Evolutionary conservation across 2,888 invertebrate species (phyloP), one percentile per base, ranked within the genome.

Genomic region (Lutraria lutraria): DNA sequence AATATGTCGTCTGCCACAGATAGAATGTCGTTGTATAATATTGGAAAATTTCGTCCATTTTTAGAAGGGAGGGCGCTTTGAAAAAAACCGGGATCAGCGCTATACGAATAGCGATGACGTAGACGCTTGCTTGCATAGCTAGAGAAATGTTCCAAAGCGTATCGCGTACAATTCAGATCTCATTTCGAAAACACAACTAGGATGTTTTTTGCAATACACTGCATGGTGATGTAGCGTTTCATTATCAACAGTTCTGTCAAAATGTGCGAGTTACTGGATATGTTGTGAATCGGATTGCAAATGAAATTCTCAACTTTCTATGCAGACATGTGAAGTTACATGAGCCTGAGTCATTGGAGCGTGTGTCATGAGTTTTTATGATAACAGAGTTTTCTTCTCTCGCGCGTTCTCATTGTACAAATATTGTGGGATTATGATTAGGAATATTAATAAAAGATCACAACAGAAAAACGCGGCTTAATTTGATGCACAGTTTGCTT

Each of bases 1-100:
- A 82, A 63, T 63, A 34, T 82, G 82, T 82, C 82, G 82, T 82
- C 82, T 82, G 82, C 82, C 19, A 19, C n/a, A 19, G 34, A 8
- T 29, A 21, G 60, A 60, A n/a, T 54, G 54, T 31, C 60, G n/a
- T 43, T 54, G 60, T 56, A 56, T 60, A 82, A 82, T 82, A 82
- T 82, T 82, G 82, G 82, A 82, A 82, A 82, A 31, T 82, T 31
- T 56, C n/a, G 25, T 31, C 60, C 54, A 60, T 60, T 25, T 60
- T 54, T 63, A 31, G 43, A n/a, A 13, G 63, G 21, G 63, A 16
- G n/a, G 60, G 16, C n/a, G 12, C 25, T 31, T 10, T 63, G 29
- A 43, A 43, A 43, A 60, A 54, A 34, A 29, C 63, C 16, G 0
- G n/a, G 34, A 82, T 34, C 25, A 82, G 53, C 54, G 29, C 25